Base-by-base conservation (phyloP, 2,888 invertebrate genomes). In the Drosophila seclusa region DNA sequence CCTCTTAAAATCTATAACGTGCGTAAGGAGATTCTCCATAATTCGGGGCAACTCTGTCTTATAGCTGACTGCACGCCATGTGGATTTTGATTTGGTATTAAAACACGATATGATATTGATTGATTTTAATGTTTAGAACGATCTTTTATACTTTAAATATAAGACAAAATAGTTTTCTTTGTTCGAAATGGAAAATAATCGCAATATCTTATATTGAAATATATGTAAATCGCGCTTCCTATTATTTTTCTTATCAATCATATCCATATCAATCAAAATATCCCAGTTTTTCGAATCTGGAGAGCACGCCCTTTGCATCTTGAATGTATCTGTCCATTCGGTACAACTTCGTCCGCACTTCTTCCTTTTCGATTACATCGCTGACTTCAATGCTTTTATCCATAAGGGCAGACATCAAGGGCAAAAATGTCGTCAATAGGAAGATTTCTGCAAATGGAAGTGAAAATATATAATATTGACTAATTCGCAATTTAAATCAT, bases 401-500 rank as follows among this genome's bases (percentile, higher is more conserved):
- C 29, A 27, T 53, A 11, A 82, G 0, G 8, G 38, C 64, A 42
- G 27, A n/a, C 1, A 72, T 4, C 54, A 83, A 8, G 1, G 82
- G 74, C 1, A 79, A 40, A 0, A 83, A 55, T 2, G 78, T 48
- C 4, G 54, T 42, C 2, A 68, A 11, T 16, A 74, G 7, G 29
- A 69, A 71, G 0, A 74, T 49, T 16, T 79, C 76, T 82, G 36
- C 2, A 68, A 50, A 16, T 10, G 16, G 13, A 8, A 11, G 4
- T 31, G 21, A 10, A n/a, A 4, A 21, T 21, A 36, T 27, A 27
- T 4, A 42, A 48, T 13, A 52, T 7, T 52, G 4, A 61, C 11
- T 0, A 45, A 76, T 18, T 61, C 90, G 5, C 83, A 71, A 55
- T 92, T 2, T 6, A 29, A 11, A 27, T 0, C 3, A 21, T 34